These are phyloP conservation scores for Chelmon rostratus DNA, from an alignment of 2,797 vertebrate genomes.

Conservation along the genomic window DNA sequence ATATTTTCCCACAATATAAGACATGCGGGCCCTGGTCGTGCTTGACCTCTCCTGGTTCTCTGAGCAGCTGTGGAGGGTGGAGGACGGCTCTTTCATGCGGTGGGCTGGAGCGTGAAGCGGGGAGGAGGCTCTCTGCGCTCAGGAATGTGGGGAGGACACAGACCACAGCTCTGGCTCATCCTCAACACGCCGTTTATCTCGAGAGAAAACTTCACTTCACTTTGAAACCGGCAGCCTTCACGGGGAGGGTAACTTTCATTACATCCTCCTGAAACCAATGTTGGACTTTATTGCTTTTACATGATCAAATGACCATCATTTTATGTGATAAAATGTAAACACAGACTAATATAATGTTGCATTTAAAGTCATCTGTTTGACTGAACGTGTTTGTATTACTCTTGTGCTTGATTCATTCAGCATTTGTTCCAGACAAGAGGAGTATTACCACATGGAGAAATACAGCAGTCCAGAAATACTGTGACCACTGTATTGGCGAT, in stretches of 20 bases:
- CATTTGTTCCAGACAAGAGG: background rate
- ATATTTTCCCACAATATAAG: slow-evolving; percentile 52
- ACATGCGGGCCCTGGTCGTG: background rate
- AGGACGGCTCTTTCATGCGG: slow-evolving; percentile 64
- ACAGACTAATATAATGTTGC: background rate
- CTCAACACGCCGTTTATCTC: slow-evolving; percentile 24
- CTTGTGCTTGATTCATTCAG: background rate
- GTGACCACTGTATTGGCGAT: background rate
- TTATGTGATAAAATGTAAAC: background rate
- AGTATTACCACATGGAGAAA: background rate
- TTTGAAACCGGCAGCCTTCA: background rate
- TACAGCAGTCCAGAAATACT: background rate
- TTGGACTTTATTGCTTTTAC: background rate
- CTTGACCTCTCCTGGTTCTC: slow-evolving; percentile 33
- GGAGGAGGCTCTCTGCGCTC: slow-evolving; percentile 49
- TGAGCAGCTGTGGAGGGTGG: slow-evolving; percentile 62
- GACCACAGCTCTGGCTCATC: slow-evolving; percentile 19
- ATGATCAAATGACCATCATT: background rate
- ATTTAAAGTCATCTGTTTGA: background rate
- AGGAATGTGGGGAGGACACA: slow-evolving; percentile 73
- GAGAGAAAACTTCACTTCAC: slow-evolving; percentile 1
- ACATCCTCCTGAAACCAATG: background rate
- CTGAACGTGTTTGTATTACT: background rate
- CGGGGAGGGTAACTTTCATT: background rate
- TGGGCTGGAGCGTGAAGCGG: slow-evolving; percentile 68